Evolutionary conservation across 2,113 vertebrate genomes (phyloP).

Genomic region (Entomyzon cyanotis): DNA sequence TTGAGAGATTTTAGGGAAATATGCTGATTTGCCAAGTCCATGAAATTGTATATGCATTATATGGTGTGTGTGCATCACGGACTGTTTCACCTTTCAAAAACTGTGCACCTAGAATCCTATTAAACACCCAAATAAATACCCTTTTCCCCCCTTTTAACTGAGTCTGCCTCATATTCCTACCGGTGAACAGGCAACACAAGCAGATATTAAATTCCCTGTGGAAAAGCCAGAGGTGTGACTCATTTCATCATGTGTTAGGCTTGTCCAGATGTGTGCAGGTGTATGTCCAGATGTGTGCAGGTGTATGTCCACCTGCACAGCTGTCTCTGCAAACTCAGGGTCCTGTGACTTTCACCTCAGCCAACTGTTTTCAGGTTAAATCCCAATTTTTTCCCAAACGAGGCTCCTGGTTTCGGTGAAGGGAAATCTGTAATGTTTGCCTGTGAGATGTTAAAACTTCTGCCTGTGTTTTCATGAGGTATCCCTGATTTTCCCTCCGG

Average conservation of each 20-base stretch:
- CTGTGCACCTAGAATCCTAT: too few relatives aligned
- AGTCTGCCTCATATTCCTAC: too few relatives aligned
- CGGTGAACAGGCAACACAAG: not conserved
- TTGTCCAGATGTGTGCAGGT: not conserved
- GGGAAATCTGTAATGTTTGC: not conserved
- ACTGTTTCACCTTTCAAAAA: too few relatives aligned
- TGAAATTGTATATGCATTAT: too few relatives aligned
- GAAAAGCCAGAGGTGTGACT: not conserved
- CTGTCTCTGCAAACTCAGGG: not conserved
- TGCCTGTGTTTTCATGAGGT: not conserved
- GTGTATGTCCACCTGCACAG: fast-evolving
- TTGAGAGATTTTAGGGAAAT: too few relatives aligned
- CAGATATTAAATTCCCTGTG: not conserved
- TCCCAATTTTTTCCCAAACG: not conserved
- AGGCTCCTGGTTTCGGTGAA: not conserved
- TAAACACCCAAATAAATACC: too few relatives aligned
- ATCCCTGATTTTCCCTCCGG: not conserved
- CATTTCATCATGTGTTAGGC: too few relatives aligned
- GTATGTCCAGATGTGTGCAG: fast-evolving
- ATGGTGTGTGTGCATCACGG: too few relatives aligned
- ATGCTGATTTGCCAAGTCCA: too few relatives aligned
- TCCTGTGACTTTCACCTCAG: not conserved
- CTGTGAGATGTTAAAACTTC: not conserved
- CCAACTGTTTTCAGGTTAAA: not conserved
- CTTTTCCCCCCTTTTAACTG: too few relatives aligned